Evolutionary conservation across 2,113 vertebrate species (phyloP), one percentile per base, ranked within the genome.

Genomic region (Probosciger aterrimus): DNA sequence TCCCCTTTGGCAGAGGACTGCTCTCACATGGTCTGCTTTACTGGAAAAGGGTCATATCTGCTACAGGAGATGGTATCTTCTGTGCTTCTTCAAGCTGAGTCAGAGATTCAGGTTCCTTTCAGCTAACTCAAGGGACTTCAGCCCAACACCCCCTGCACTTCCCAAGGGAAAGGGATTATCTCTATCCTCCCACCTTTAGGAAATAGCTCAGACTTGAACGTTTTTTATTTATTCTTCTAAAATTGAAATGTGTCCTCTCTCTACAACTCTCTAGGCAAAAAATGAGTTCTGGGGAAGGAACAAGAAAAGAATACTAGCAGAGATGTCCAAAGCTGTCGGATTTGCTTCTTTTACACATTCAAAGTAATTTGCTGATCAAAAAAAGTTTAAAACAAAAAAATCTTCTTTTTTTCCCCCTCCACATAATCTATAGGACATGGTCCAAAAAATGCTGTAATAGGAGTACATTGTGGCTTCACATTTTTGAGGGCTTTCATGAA

Each of bases 401-500:
- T 13, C 14, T 59, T 23, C 1, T 22, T 27, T 52, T 82, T 81
- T 82, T 25, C 3, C 20, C 5, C 8, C 11, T 91, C 5, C 33
- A 35, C 43, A 57, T 13, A 94, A 92, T 80, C 31, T 73, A 77
- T 31, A 74, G 55, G 33, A 17, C 33, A 19, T 59, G 43, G 25
- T 76, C 41, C 57, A 62, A 92, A 95, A 78, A 62, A 93, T 82
- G 79, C 31, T 82, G 19, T 35, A 65, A 71, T 57, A 67, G 55
- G 35, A n/a, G 5, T 70, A 30, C 69, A 76, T 64, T 71, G 52
- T 88, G 55, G 44, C 22, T 84, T 65, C 69, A 68, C 2, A 0
- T 73, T 81, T 93, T 82, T 93, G 69, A 96, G 28, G 35, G 37
- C 52, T 92, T 93, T 94, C 47, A 44, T 69, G 69, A 79, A 53